phyloP scores from a whole-genome alignment of 23 tunicate genomes.

The Diplosoma virens region DNA sequence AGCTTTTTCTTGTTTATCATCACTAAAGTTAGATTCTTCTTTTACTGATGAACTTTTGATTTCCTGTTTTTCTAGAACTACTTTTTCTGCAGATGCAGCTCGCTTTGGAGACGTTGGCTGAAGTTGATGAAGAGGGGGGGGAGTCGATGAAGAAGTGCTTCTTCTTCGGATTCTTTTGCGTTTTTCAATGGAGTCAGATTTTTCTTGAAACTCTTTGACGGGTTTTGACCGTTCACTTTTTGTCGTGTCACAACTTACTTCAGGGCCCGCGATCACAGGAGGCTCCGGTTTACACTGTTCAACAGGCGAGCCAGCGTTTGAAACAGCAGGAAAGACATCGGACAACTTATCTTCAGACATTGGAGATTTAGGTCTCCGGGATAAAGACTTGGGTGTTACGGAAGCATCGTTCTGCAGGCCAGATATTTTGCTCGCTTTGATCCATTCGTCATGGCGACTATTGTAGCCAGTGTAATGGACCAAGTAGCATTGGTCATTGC shows the following conservation, averaged over 20 bases:
- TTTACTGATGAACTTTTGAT: neutral
- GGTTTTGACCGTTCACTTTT: neutral
- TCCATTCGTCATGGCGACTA: constrained; percentile 83
- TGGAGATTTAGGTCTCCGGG: constrained; percentile 9
- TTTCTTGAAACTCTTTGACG: neutral
- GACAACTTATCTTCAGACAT: neutral
- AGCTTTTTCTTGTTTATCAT: neutral
- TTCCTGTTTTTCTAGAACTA: neutral
- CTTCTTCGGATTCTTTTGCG: constrained; percentile 33
- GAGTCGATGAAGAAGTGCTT: constrained; percentile 55
- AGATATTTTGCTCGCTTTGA: constrained; percentile 46
- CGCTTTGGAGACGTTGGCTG: constrained; percentile 16
- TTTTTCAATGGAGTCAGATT: constrained; percentile 2
- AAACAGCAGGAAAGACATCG: neutral
- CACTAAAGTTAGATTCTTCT: neutral
- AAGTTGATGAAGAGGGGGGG: constrained; percentile 9
- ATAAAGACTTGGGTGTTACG: neutral
- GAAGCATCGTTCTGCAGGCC: neutral
- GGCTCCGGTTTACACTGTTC: neutral
- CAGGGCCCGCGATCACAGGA: neutral
- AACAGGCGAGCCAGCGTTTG: neutral
- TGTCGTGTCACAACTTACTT: neutral
- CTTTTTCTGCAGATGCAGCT: constrained; percentile 50
- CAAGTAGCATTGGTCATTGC: constrained; percentile 39
- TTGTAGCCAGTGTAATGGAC: constrained; percentile 91